Percentiles rank a stretch among this genome's conserved stretches.
Evolutionary conservation across 2,797 vertebrate species (phyloP).

Genomic region (Chelonia mydas): DNA sequence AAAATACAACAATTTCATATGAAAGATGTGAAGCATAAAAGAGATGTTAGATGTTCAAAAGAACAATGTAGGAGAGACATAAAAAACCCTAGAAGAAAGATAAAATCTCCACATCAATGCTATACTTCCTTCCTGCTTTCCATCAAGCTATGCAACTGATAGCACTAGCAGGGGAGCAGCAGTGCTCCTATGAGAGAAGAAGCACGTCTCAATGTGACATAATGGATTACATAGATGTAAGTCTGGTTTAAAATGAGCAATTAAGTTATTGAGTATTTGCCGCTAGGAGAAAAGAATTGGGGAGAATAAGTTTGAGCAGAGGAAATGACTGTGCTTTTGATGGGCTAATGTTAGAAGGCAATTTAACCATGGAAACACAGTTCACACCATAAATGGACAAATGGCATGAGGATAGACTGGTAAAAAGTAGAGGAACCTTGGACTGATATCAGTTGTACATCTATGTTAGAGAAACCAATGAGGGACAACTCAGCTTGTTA

Average conservation of each 20-base stretch:
- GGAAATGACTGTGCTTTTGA: not conserved
- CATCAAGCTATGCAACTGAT: constrained; percentile 34
- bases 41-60: constrained; percentile 81
- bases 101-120: constrained; percentile 77
- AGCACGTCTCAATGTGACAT: not conserved
- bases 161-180: constrained; percentile 40
- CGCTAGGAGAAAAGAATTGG: constrained; percentile 59
- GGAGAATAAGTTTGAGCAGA: constrained; percentile 49
- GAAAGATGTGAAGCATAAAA: constrained; percentile 78
- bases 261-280: constrained; percentile 76
- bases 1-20: constrained; percentile 79
- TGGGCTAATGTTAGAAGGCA: not conserved
- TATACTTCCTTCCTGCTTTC: constrained; percentile 64
- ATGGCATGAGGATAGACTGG: rapidly evolving
- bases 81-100: constrained; percentile 70
- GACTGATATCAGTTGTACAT: rapidly evolving
- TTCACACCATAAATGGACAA: not conserved
- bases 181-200: constrained; percentile 18
- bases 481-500: rapidly evolving
- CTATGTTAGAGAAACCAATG: not conserved
- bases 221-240: not conserved
- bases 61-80: constrained; percentile 66
- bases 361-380: not conserved
- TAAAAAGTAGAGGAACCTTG: not conserved
- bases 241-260: constrained; percentile 63